Evolutionary conservation across 1,140 invertebrate species (phyloP), one percentile per base, ranked within the genome.

Genomic region (Dendrolimus kikuchii): DNA sequence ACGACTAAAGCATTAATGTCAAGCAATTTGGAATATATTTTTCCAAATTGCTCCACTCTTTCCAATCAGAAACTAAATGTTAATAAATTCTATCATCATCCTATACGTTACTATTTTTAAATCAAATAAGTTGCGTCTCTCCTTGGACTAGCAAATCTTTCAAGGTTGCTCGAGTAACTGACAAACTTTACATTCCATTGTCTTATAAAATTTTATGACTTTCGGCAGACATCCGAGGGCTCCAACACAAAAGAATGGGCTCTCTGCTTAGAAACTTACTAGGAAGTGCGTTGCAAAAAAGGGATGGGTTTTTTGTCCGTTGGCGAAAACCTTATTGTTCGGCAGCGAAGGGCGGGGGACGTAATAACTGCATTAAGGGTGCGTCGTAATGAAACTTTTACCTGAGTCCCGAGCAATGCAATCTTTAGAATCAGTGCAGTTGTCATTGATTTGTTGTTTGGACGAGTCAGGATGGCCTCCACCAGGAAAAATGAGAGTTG

Each of bases 301-400:
- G 67, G 23, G 70, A 68, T 68, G 59, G 48, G 51, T 73, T 83
- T 83, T 81, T 83, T 83, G 70, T 77, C 41, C 63, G 60, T 73
- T 83, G 71, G 77, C 76, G 69, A 78, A 81, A 70, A 67, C 61
- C 40, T 50, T 63, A 81, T 84, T 81, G 78, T 84, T 81, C 71
- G 63, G 36, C 37, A 60, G 52, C 9, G 55, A 61, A 71, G 67
- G 70, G 68, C 74, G 71, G 71, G 79, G 68, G 59, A 43, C 74
- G 72, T 74, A 72, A 70, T 70, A 63, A 76, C 57, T 72, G 65
- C 68, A 79, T 62, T 74, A 73, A 76, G 80, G 80, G 80, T 74
- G 72, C 71, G 59, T 63, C 42, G 62, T 54, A 84, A 81, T 81
- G 68, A 63, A 78, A 77, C 66, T 78, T 81, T 80, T 84, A 84